Evolutionary conservation across 2,797 vertebrate genomes (phyloP).

Genomic region (Calcarius lapponicus): DNA sequence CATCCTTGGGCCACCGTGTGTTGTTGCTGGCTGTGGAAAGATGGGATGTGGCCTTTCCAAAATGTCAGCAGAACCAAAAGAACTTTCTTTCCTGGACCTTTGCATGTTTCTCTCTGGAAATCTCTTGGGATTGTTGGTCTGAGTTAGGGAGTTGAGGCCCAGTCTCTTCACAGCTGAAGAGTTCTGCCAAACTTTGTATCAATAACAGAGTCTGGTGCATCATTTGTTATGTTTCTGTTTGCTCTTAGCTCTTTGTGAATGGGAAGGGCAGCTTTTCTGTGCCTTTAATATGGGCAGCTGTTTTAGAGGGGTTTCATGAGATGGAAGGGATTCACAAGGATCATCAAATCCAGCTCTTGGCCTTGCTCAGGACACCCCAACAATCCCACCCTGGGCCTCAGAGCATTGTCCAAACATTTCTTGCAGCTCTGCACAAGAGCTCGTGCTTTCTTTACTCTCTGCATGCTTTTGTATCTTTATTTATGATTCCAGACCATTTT

Average conservation of each 20-base stretch:
- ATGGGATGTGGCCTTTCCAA: not conserved
- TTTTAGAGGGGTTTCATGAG: not conserved
- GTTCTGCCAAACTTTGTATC: not conserved
- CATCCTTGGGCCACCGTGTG: not conserved
- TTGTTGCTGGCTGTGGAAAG: not conserved
- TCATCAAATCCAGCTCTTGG: not conserved
- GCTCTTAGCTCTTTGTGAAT: not conserved
- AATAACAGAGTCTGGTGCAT: not conserved
- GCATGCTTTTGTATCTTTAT: not conserved
- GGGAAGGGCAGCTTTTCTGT: not conserved
- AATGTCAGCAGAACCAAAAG: not conserved
- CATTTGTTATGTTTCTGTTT: not conserved
- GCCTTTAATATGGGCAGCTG: fast-evolving
- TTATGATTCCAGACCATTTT: not conserved
- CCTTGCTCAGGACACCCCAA: not conserved
- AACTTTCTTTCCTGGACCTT: not conserved
- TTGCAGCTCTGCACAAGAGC: not conserved
- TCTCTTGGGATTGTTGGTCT: not conserved
- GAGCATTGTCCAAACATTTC: not conserved
- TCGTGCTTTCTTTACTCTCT: not conserved
- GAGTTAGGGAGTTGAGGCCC: not conserved
- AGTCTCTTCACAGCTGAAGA: not conserved
- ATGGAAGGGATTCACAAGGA: not conserved
- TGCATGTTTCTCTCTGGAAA: not conserved
- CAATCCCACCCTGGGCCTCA: not conserved